phyloP scores from a whole-genome alignment of 2,113 vertebrate species.

The Loxodonta africana region DNA sequence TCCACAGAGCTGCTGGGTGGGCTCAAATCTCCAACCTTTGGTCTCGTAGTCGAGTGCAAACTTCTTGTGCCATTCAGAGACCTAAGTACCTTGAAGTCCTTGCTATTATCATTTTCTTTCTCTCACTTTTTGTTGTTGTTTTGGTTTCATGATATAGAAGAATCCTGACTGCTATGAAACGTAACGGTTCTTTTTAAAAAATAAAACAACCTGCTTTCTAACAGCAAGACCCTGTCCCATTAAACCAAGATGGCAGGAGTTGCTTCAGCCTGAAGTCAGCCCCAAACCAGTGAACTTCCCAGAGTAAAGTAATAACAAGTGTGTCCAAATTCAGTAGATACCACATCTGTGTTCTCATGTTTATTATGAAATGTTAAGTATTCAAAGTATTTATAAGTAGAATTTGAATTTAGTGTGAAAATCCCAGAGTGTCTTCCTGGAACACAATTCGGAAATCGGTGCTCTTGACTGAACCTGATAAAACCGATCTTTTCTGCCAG shows the following conservation, averaged over 20 bases:
- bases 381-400: background rate
- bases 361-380: background rate
- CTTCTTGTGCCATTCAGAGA: background rate
- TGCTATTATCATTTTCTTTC: background rate
- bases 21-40: no score
- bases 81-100: background rate
- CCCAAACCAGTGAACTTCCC: background rate
- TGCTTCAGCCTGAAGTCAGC: background rate
- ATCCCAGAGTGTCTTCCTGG: background rate
- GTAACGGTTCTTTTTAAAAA: background rate
- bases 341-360: background rate
- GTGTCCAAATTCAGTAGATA: background rate
- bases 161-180: background rate
- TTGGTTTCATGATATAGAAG: background rate
- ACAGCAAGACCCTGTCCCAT: background rate
- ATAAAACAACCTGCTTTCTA: background rate
- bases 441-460: background rate
- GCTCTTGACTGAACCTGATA: background rate
- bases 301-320: background rate
- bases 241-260: background rate
- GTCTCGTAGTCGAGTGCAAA: background rate
- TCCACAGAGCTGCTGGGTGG: no score
- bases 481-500: background rate
- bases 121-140: background rate
- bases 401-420: constrained; percentile 34